These are phyloP conservation scores for Dipodomys merriami DNA, from an alignment of 2,113 vertebrate genomes.

Conservation along the genomic window DNA sequence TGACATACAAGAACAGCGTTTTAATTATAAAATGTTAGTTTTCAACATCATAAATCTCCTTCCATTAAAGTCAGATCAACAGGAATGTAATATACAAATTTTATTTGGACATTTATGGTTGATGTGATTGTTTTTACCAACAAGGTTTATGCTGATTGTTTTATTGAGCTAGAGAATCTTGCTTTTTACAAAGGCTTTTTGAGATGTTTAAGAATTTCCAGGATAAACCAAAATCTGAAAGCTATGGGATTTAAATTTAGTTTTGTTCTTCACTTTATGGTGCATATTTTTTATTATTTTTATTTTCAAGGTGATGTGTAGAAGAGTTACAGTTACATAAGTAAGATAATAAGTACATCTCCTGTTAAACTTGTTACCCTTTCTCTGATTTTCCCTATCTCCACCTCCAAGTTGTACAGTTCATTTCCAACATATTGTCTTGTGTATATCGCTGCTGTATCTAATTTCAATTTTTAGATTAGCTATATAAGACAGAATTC, in stretches of 20 bases:
- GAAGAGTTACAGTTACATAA: no score
- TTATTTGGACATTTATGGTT: not conserved
- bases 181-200: not conserved
- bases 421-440: no score
- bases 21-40: not conserved
- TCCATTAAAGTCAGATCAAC: not conserved
- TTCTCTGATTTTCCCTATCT: no score
- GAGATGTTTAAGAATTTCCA: not conserved
- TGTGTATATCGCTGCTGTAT: no score
- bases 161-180: not conserved
- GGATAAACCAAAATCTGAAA: not conserved
- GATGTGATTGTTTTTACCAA: not conserved
- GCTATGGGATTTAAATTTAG: not conserved
- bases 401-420: no score
- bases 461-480: no score
- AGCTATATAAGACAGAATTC: not conserved
- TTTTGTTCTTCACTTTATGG: not conserved
- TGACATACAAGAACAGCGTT: not conserved
- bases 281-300: no score
- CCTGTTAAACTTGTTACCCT: no score
- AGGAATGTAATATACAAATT: constrained; percentile 36
- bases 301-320: no score
- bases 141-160: not conserved
- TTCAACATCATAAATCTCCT: not conserved
- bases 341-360: no score